Evolutionary conservation across 1,140 invertebrate species (phyloP), one percentile per base, ranked within the genome.

Genomic region (Heliothis virescens): DNA sequence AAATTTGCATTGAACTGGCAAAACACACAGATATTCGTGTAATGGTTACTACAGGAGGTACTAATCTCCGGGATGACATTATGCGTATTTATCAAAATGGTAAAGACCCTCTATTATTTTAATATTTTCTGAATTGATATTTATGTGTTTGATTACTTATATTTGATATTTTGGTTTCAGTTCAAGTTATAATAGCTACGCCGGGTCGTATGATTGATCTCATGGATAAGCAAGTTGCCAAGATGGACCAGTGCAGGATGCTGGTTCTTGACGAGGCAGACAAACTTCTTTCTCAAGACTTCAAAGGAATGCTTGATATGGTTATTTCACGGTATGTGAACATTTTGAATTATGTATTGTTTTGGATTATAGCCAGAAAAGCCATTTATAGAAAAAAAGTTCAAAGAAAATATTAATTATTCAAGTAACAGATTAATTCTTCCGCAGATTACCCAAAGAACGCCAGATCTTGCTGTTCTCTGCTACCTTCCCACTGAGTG

Each of bases 1-100:
- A 99, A 95, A 99, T 99, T 89, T 99, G 99, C 95, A 99, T 99
- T 94, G 99, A 99, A 95, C 95, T 99, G 79, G 97, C 98, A 80
- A 99, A 99, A 95, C 99, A 99, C 94, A 96, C 99, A 95, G 96
- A 98, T 91, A 96, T 99, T 85, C 98, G 98, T 94, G 98, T 99
- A 73, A 99, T 99, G 99, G 99, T 99, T 65, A 99, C 99, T 83
- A 99, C 99, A 88, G 99, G 97, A 90, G 99, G 99, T 86, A 99
- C 99, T 82, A 99, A 99, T 95, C 96, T 99, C 80, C 97, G 99
- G 91, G 99, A 99, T 95, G 99, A 99, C 94, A 99, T 99, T 93
- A 99, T 99, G 97, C 97, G 99, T 95, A 98, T 99, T 93, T 99
- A 99, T 96, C 98, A 99, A 95, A 99, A 99, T 97, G 97, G 97